These are phyloP conservation scores for Sminthurides aquaticus DNA, from an alignment of 2,888 invertebrate species.

Conservation along the genomic window DNA sequence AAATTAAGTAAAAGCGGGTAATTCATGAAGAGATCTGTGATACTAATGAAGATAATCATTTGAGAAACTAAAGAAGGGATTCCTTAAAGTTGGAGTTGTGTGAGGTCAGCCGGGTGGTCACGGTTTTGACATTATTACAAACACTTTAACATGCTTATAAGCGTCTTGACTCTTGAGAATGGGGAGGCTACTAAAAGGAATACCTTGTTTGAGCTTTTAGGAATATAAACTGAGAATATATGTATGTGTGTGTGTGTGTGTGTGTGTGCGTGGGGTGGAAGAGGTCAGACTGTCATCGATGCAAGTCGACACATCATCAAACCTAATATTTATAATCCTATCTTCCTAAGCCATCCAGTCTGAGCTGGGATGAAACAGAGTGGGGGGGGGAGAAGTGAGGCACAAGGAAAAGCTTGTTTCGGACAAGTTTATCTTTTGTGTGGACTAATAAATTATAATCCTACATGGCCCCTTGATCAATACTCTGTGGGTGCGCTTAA, in stretches of 20 bases:
- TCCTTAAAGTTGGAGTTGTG: not conserved
- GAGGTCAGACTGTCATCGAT: slow-evolving; percentile 31
- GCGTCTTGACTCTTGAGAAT: too few relatives aligned
- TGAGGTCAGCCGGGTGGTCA: slow-evolving; percentile 28
- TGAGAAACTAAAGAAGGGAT: too few relatives aligned
- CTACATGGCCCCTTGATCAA: too few relatives aligned
- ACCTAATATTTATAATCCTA: not conserved
- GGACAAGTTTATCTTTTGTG: not conserved
- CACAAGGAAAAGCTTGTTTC: not conserved
- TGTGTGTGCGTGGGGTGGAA: too few relatives aligned
- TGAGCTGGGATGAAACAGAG: not conserved
- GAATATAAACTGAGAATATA: too few relatives aligned
- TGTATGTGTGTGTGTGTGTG: too few relatives aligned
- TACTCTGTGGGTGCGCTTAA: too few relatives aligned
- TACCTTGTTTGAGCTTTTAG: too few relatives aligned
- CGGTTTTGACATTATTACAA: slow-evolving; percentile 38
- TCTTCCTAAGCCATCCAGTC: not conserved
- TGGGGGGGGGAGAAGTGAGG: not conserved
- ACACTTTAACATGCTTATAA: slow-evolving; percentile 35
- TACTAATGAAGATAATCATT: not conserved
- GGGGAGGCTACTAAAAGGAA: too few relatives aligned
- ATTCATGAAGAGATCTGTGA: not conserved
- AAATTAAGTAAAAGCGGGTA: too few relatives aligned
- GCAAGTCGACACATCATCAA: slow-evolving; percentile 38
- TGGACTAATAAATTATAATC: too few relatives aligned